Evolutionary conservation across 1,140 invertebrate species (phyloP), one percentile per base, ranked within the genome.

Genomic region (Coenobita brevimanus): DNA sequence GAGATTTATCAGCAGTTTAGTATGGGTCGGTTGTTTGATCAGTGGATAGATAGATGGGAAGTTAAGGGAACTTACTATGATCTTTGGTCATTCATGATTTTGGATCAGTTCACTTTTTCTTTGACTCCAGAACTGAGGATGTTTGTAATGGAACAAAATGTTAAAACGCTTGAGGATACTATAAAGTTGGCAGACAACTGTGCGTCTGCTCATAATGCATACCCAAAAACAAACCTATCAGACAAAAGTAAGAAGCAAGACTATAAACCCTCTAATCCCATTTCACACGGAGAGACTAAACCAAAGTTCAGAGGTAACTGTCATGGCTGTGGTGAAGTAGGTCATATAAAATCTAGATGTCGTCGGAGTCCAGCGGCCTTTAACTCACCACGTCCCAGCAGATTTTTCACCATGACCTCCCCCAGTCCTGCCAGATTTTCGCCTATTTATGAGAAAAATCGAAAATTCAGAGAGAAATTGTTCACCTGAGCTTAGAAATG

Each of bases 41-140:
- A 67, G 62, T 67, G 62, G 62, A 67, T 24, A 67, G n/a, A 6
- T 24, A 67, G 62, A 10, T 24, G 62, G n/a, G 62, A n/a, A 24
- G 4, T 67, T 4, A 6, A 10, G 6, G n/a, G n/a, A 24, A 24
- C 62, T 67, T 67, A n/a, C n/a, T n/a, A 67, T 6, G 21, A n/a
- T 8, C 62, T 67, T 67, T 10, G 62, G n/a, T 24, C n/a, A 8
- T n/a, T 67, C 30, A 67, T 67, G 8, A 10, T 67, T 8, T 33
- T 67, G 62, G 62, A 67, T 67, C 62, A 67, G n/a, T 67, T 67
- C 6, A 50, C 17, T n/a, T n/a, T n/a, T 50, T 67, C 62, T 33
- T 33, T 67, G 8, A 4, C 62, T 10, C n/a, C 62, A 67, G 62
- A 67, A 10, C 21, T 67, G 4, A n/a, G 62, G n/a, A 6, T n/a